Evolutionary conservation across 2,113 vertebrate genomes (phyloP).

Genomic region (Procavia capensis): DNA sequence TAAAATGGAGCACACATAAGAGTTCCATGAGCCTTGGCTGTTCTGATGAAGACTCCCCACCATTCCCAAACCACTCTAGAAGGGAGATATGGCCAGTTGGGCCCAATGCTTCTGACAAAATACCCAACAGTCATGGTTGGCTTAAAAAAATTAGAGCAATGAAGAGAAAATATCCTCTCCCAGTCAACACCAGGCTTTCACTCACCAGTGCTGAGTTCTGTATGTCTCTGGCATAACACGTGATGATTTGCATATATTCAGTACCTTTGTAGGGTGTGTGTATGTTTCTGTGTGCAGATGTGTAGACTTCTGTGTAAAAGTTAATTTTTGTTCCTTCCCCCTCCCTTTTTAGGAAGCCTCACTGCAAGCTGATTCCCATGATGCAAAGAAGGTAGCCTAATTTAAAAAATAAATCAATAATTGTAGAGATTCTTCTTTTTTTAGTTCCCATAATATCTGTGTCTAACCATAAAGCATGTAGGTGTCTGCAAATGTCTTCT

Average conservation of each 20-base stretch:
- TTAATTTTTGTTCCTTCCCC: neutral
- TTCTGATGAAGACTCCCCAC: neutral
- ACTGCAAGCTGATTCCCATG: neutral
- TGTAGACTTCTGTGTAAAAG: neutral
- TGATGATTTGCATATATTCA: neutral
- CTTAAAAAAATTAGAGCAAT: neutral
- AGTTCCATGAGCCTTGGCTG: neutral
- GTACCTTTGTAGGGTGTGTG: neutral
- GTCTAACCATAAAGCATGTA: neutral
- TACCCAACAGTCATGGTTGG: neutral
- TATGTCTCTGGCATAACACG: neutral
- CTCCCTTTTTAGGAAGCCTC: neutral
- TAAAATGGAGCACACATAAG: neutral
- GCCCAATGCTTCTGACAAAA: neutral
- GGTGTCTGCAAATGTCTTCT: neutral
- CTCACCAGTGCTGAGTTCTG: neutral
- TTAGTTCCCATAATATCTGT: neutral
- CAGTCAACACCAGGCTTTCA: neutral
- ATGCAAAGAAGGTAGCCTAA: neutral
- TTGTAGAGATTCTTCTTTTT: neutral
- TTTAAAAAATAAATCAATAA: neutral
- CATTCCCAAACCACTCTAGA: neutral
- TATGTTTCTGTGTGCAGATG: neutral
- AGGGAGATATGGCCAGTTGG: neutral
- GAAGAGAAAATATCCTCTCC: neutral